Percentiles rank a stretch among this genome's conserved stretches.
phyloP scores from a whole-genome alignment of 2,113 vertebrate species.

The human (Homo sapiens) region DNA sequence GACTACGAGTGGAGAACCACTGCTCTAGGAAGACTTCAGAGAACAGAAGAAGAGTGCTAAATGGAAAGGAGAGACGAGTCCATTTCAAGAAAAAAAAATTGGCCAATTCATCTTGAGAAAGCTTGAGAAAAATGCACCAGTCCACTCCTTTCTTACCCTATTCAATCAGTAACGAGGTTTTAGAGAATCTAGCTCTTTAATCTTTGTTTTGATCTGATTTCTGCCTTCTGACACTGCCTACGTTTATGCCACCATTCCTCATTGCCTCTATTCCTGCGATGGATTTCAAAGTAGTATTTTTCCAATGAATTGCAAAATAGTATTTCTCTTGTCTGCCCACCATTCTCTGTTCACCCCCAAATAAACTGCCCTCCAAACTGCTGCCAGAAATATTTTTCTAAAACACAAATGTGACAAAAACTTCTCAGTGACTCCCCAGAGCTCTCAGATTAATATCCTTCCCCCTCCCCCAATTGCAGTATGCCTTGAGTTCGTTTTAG shows the following conservation, averaged over 20 bases:
- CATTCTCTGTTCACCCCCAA: neutral
- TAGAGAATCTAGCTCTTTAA: neutral
- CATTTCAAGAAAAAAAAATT: neutral
- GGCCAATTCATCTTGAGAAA: neutral
- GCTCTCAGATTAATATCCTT: neutral
- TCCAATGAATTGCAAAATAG: neutral
- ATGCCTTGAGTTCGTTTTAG: neutral
- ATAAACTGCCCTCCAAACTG: neutral
- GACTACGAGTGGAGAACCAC: neutral
- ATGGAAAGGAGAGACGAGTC: neutral
- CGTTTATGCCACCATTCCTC: neutral
- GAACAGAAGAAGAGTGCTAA: neutral
- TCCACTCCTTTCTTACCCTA: neutral
- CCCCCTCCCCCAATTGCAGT: accelerated
- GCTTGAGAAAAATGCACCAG: neutral
- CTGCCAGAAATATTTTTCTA: neutral
- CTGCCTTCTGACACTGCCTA: neutral
- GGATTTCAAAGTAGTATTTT: neutral
- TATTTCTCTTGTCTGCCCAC: neutral
- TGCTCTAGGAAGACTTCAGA: neutral
- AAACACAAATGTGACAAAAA: neutral
- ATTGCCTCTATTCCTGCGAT: neutral
- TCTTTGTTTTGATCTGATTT: neutral
- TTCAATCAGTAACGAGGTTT: neutral
- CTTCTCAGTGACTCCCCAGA: neutral